A percentile compares a stretch with the other conserved stretches of the same genome.
Evolutionary conservation across 2,113 vertebrate genomes (phyloP).

Genomic region (Hydrolagus affinis): DNA sequence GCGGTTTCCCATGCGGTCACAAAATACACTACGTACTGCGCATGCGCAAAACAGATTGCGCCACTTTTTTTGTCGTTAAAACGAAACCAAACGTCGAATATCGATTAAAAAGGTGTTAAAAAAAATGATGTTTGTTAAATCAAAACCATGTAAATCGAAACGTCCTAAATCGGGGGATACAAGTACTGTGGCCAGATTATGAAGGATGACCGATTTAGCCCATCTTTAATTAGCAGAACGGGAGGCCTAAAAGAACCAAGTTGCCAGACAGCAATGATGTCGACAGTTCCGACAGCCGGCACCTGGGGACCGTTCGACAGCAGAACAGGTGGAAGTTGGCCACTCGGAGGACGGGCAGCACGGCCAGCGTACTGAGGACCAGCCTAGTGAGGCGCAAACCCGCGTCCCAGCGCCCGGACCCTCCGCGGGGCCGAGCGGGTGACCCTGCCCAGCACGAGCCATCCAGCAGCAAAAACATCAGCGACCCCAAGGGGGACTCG

Average conservation of each 20-base stretch:
- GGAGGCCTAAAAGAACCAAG: conserved; percentile 67
- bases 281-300: conserved; percentile 59
- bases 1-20: no score
- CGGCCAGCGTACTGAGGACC: conserved; percentile 46
- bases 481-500: conserved; percentile 53
- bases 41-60: no score
- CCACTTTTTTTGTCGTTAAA: no score
- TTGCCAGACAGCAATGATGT: conserved; percentile 68
- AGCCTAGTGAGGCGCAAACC: conserved; percentile 53
- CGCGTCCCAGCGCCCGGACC: conserved; percentile 46
- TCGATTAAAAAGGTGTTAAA: no score
- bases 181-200: not conserved
- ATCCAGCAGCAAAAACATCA: conserved; percentile 75
- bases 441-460: conserved; percentile 50
- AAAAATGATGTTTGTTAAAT: no score
- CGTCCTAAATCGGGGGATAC: no score
- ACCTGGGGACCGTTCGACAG: conserved; percentile 53
- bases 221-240: conserved; percentile 48
- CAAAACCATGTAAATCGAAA: no score
- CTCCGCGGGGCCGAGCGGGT: conserved; percentile 42
- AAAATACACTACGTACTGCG: no score
- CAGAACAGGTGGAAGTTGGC: conserved; percentile 59
- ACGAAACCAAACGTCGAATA: no score
- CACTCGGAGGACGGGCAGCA: conserved; percentile 50
- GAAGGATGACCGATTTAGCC: not conserved